A percentile compares a stretch with the other conserved stretches of the same genome.
Conservation (phyloP, 2,888 invertebrate genomes). For the Orchestes rusci region DNA sequence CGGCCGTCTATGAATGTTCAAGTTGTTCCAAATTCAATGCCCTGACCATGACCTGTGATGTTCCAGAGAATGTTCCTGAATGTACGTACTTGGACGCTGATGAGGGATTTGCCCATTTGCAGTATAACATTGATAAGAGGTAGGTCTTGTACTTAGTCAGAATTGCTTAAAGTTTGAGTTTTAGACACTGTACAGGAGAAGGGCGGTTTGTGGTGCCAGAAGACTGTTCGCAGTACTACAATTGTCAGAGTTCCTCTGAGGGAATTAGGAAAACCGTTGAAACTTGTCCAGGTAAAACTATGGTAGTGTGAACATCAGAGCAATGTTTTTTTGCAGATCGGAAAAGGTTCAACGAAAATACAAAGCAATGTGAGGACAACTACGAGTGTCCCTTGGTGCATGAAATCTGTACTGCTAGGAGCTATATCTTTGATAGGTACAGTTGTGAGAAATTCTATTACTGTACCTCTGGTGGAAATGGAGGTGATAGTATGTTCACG, state of each 20-base stretch:
- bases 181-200: slow-evolving; percentile 28
- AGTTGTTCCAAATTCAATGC: slow-evolving; percentile 35
- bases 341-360: slow-evolving; percentile 10
- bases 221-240: slow-evolving; percentile 29
- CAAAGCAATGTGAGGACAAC: neutral
- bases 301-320: no score
- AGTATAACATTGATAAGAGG: no score
- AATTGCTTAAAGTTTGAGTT: no score
- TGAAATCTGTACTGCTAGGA: slow-evolving; percentile 2
- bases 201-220: slow-evolving; percentile 29
- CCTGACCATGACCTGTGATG: slow-evolving; percentile 29
- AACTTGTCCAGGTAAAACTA: slow-evolving; percentile 27
- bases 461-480: no score
- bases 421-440: slow-evolving; percentile 22
- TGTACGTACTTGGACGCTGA: slow-evolving; percentile 26
- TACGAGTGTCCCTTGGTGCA: slow-evolving; percentile 4
- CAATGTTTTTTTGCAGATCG: neutral
- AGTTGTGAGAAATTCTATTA: slow-evolving; percentile 27
- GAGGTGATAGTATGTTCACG: slow-evolving; percentile 1
- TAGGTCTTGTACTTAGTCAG: neutral
- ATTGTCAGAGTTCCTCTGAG: slow-evolving; percentile 23
- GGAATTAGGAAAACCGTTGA: slow-evolving; percentile 18
- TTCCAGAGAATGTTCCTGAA: slow-evolving; percentile 35
- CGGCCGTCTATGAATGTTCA: slow-evolving; percentile 28
- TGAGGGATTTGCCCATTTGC: neutral